Evolutionary conservation across 2,113 vertebrate genomes (phyloP).

Genomic region (Alligator sinensis): DNA sequence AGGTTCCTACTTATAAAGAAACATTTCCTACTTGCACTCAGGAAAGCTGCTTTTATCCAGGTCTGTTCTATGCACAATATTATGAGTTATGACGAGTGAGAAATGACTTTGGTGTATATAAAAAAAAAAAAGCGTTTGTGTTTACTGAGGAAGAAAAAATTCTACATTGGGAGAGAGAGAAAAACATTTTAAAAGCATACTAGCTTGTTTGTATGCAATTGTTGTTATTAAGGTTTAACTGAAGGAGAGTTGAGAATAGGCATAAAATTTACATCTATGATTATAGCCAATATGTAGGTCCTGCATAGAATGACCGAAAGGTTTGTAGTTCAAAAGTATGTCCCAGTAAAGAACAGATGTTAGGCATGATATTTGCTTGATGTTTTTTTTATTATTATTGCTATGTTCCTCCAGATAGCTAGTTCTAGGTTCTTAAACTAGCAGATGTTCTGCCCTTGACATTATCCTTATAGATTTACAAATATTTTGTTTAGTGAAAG

Average conservation of each 20-base stretch:
- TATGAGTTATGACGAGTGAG: background rate
- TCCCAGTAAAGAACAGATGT: constrained; percentile 11
- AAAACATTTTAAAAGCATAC: background rate
- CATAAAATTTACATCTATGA: background rate
- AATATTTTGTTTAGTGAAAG: background rate
- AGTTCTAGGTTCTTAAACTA: constrained; percentile 7
- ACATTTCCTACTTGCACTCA: background rate
- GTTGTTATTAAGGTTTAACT: background rate
- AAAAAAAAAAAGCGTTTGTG: background rate
- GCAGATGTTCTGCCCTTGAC: background rate
- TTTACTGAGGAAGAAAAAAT: background rate
- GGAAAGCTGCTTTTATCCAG: background rate
- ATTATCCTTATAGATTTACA: background rate
- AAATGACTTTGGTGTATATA: background rate
- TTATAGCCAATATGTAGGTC: background rate
- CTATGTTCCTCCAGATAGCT: constrained; percentile 10
- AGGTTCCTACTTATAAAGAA: no score
- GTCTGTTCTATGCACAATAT: background rate
- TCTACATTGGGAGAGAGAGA: background rate
- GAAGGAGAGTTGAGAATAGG: background rate
- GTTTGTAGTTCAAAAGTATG: background rate
- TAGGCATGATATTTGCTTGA: constrained; percentile 22
- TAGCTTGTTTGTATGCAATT: background rate
- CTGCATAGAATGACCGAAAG: background rate
- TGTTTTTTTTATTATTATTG: background rate